Conservation (phyloP, 1,140 invertebrate genomes). For the Aphelinus atriplicis region DNA sequence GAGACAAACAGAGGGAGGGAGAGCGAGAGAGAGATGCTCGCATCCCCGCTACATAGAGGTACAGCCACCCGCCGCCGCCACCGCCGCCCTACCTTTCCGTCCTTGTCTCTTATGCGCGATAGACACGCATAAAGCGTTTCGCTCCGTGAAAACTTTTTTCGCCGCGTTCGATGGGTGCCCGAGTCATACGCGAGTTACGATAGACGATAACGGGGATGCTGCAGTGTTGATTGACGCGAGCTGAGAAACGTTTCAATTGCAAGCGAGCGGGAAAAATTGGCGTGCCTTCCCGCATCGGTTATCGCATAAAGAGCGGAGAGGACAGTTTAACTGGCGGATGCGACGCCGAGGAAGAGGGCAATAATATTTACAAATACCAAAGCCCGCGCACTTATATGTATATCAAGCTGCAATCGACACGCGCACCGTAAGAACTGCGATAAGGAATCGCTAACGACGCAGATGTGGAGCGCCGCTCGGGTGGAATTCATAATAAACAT, state of each 20-base stretch:
- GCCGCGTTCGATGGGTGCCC: too few relatives aligned
- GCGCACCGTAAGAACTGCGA: not conserved
- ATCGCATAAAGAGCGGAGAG: not conserved
- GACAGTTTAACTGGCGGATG: not conserved
- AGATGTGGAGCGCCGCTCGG: not conserved
- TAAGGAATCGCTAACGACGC: conserved; percentile 5
- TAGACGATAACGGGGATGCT: too few relatives aligned
- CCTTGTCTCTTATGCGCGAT: too few relatives aligned
- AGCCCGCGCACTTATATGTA: too few relatives aligned
- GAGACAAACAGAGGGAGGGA: not conserved
- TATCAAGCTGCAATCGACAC: conserved; percentile 18
- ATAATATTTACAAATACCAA: conserved; percentile 27
- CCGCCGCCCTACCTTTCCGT: not conserved
- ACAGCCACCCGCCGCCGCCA: not conserved
- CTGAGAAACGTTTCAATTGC: too few relatives aligned
- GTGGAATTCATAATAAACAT: not conserved
- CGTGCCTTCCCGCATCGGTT: too few relatives aligned
- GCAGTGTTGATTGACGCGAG: too few relatives aligned
- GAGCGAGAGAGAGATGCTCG: conserved; percentile 5
- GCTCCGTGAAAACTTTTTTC: too few relatives aligned
- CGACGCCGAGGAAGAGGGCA: not conserved
- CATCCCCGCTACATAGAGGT: too few relatives aligned
- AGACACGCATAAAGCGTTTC: too few relatives aligned
- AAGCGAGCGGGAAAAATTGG: not conserved
- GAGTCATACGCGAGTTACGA: too few relatives aligned